Conservation (phyloP, 2,797 vertebrate genomes). For the Hylomyscus alleni region DNA sequence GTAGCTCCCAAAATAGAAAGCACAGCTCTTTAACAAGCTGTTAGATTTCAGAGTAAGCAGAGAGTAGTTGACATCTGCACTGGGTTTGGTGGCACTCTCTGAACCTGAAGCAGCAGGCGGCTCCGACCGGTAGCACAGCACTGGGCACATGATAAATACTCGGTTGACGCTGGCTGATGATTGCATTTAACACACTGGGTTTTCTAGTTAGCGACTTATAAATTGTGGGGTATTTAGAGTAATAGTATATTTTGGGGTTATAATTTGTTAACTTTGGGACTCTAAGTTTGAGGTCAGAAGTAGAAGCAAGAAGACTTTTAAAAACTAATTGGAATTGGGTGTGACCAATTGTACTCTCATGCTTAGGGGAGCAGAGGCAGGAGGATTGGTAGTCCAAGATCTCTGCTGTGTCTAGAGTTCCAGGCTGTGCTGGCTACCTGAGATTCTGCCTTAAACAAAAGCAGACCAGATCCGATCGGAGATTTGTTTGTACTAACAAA, state of each 20-base stretch:
- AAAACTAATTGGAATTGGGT: background rate
- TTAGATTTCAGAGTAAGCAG: constrained; percentile 24
- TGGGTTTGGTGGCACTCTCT: constrained; percentile 19
- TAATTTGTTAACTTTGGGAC: constrained; percentile 55
- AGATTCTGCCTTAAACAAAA: background rate
- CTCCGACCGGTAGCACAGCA: background rate
- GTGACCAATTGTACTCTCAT: background rate
- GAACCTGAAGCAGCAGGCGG: constrained; percentile 12
- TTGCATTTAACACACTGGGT: background rate
- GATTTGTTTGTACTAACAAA: background rate
- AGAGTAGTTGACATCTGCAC: constrained; percentile 30
- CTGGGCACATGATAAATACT: background rate
- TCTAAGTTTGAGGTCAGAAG: constrained; percentile 12
- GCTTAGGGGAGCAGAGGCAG: background rate
- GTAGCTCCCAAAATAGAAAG: background rate
- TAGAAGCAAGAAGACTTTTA: constrained; percentile 8
- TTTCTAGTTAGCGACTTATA: background rate
- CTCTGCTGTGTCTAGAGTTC: background rate
- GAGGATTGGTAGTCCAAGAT: background rate
- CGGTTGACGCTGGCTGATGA: background rate
- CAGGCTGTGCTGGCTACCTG: background rate
- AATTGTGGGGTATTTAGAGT: constrained; percentile 33
- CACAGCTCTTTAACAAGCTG: background rate
- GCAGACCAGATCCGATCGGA: background rate
- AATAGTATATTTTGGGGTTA: constrained; percentile 5